Percentiles rank a stretch among this genome's conserved stretches.
These are phyloP conservation scores for Rhamnusium bicolor DNA, from an alignment of 2,888 invertebrate species.

Conservation along the genomic window DNA sequence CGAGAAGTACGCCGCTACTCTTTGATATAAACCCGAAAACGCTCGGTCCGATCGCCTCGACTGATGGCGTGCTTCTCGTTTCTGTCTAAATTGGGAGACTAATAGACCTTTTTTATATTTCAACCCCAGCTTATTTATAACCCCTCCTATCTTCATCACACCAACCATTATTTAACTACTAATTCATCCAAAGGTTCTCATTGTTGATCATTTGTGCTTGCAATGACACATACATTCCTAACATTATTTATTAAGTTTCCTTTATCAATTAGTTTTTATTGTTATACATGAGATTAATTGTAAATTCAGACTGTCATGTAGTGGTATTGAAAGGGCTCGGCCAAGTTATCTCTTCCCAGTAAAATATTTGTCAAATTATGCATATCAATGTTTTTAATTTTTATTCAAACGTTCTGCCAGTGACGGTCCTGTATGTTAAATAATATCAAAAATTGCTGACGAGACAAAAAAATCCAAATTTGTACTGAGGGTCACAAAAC, in stretches of 20 bases:
- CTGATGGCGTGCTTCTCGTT: neutral
- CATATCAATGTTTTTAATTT: no score
- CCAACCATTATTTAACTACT: constrained; percentile 53
- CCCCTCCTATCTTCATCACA: constrained; percentile 35
- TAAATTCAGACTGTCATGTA: constrained; percentile 56
- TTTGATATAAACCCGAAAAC: neutral
- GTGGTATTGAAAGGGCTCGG: constrained; percentile 48
- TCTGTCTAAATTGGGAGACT: neutral
- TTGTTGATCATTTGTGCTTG: constrained; percentile 59
- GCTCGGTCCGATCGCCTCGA: neutral
- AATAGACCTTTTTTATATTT: no score
- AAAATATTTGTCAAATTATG: neutral
- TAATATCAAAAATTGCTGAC: no score
- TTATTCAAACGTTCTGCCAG: no score
- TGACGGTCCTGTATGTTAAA: no score
- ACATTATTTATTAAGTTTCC: constrained; percentile 64
- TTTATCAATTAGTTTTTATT: constrained; percentile 48
- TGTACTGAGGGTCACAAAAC: no score
- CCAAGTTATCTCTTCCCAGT: neutral
- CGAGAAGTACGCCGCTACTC: neutral
- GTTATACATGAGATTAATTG: constrained; percentile 50
- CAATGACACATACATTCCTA: constrained; percentile 56
- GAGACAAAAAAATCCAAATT: no score
- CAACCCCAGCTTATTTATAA: no score
- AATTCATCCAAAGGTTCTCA: constrained; percentile 45